Percentiles rank a stretch among this genome's conserved stretches.
phyloP scores from a whole-genome alignment of 2,888 invertebrate species.

The Drosophila macrothrix region DNA sequence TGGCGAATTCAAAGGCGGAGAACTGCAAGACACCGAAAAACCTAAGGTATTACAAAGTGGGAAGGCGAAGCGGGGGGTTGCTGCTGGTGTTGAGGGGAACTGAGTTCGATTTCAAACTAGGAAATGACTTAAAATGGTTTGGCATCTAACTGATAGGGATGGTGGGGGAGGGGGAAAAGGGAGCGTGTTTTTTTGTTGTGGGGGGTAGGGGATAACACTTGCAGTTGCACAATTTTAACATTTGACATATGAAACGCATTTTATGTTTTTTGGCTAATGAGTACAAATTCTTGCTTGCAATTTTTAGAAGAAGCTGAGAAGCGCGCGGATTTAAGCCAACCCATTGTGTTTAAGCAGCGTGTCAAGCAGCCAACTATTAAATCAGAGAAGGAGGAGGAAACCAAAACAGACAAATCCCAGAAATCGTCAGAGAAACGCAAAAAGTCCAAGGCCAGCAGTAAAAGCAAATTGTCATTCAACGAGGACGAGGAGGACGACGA shows the following conservation, averaged over 20 bases:
- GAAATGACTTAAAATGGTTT: slow-evolving; percentile 51
- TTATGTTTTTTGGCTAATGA: slow-evolving; percentile 12
- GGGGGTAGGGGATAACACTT: slow-evolving; percentile 18
- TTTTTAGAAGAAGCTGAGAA: slow-evolving; percentile 87
- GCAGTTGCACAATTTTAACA: slow-evolving; percentile 12
- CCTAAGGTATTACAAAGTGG: slow-evolving; percentile 2
- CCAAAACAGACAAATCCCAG: slow-evolving; percentile 24
- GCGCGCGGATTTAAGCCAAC: slow-evolving; percentile 87
- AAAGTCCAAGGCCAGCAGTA: slow-evolving; percentile 67
- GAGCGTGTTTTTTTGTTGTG: slow-evolving; percentile 15
- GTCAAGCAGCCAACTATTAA: slow-evolving; percentile 56
- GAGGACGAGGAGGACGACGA: slow-evolving; percentile 85
- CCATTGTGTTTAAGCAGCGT: slow-evolving; percentile 86
- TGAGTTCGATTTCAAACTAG: slow-evolving; percentile 37
- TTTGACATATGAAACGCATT: neutral
- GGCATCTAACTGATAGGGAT: slow-evolving; percentile 42
- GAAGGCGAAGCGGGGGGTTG: neutral
- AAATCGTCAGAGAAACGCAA: slow-evolving; percentile 56
- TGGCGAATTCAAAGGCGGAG: slow-evolving; percentile 65
- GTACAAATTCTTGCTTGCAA: slow-evolving; percentile 26
- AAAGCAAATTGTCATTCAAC: slow-evolving; percentile 86
- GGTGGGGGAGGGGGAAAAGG: slow-evolving; percentile 4
- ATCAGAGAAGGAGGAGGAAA: slow-evolving; percentile 10
- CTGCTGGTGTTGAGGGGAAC: neutral
- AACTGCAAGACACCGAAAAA: slow-evolving; percentile 47